Conservation (phyloP, 2,113 vertebrate species). For the Atractosteus spatula region DNA sequence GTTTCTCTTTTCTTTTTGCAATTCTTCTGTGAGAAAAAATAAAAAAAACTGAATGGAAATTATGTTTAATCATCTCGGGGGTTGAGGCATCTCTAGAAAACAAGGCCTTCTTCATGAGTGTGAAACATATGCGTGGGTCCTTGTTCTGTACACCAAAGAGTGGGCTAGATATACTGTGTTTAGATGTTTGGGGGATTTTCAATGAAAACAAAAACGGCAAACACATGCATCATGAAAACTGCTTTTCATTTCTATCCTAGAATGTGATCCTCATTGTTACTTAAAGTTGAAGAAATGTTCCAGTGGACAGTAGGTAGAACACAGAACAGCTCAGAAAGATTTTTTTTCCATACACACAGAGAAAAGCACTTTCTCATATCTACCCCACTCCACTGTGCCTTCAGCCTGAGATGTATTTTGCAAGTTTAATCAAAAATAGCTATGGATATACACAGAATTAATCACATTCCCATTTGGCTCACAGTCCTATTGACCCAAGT, state of each 20-base stretch:
- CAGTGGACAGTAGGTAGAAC: too few relatives aligned
- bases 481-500: too few relatives aligned
- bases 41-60: conserved; percentile 3
- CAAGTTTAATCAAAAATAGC: too few relatives aligned
- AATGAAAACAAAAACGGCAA: neutral
- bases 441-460: too few relatives aligned
- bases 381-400: too few relatives aligned
- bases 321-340: too few relatives aligned
- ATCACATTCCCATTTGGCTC: too few relatives aligned
- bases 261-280: too few relatives aligned
- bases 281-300: too few relatives aligned
- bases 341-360: too few relatives aligned
- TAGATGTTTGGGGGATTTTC: neutral
- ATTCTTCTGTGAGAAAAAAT: neutral
- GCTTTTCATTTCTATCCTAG: neutral
- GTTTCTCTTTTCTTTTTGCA: neutral
- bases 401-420: too few relatives aligned
- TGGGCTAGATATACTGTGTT: conserved; percentile 7
- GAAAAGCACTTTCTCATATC: too few relatives aligned
- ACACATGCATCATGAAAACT: neutral
- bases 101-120: neutral
- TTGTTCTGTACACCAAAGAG: conserved; percentile 4
- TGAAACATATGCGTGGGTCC: neutral
- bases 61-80: neutral
- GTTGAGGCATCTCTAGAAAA: neutral